Base-by-base conservation (phyloP, 92 coral and sea anemone species). In the Montipora capitata region DNA sequence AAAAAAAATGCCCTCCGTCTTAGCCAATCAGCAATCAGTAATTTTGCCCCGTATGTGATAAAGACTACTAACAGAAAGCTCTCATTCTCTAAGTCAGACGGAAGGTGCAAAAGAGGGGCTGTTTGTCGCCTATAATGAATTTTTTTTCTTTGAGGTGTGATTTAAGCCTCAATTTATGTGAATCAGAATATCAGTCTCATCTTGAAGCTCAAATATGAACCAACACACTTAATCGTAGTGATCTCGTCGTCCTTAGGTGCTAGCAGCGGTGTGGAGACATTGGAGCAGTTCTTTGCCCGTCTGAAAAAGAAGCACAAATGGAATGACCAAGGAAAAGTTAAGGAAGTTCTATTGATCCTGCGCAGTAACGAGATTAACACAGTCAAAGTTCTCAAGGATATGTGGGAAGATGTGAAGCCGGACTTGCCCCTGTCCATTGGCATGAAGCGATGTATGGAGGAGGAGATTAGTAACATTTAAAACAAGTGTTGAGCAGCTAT, bases 401-500 rank as follows among this genome's bases (percentile, higher is more conserved):
- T 92, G 78, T 94, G 97, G 97, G 91, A 77, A 82, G 92, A 81
- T 0, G 20, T 94, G 73, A 91, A 88, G 79, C 81, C 83, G 4
- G 27, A 63, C 10, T 61, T 95, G 72, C 86, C 88, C 51, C 84
- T 95, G 94, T 86, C 98, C 4, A 80, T 84, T 42, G 96, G 96
- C 7, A 95, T 95, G 88, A 86, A 80, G 40, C 56, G 27, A 39
- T 86, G 71, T 79, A 58, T 95, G 38, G 94, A 90, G 15, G 73
- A 61, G 15, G 98, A 94, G 49, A 57, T 95, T 61, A 17, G 14
- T 13, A 7, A 54, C 7, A 11, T 54, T 12, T 54, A 54, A 54
- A 54, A 54, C 13, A 54, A 54, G 14, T 54, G 10, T 11, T 11
- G 3, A 54, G 15, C 61, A 9, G 14, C 3, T 3, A 54, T 8